These are phyloP conservation scores for Plebejus anna DNA, from an alignment of 2,888 invertebrate genomes.

Conservation along the genomic window DNA sequence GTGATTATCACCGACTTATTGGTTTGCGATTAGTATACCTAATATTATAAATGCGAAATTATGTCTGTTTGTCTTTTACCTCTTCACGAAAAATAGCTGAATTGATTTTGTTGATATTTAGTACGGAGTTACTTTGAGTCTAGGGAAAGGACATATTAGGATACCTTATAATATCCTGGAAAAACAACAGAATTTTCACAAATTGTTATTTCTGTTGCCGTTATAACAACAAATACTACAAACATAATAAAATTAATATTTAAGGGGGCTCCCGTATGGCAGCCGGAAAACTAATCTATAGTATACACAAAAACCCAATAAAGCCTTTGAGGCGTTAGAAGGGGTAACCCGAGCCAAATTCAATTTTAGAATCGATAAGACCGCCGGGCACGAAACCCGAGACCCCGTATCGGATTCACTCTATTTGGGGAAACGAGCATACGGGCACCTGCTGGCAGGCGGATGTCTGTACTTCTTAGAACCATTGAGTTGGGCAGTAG, in stretches of 20 bases:
- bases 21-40: not conserved
- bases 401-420: slow-evolving; percentile 14
- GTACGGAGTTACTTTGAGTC: no score
- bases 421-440: slow-evolving; percentile 22
- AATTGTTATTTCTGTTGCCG: no score
- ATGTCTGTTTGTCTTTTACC: not conserved
- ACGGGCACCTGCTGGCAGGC: slow-evolving; percentile 12
- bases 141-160: no score
- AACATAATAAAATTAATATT: no score
- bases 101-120: not conserved
- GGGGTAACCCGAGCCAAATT: slow-evolving; percentile 21
- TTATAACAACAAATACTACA: no score
- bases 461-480: not conserved
- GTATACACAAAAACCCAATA: not conserved
- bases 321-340: slow-evolving; percentile 11
- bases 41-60: not conserved
- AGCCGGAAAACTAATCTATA: not conserved
- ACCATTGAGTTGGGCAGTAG: not conserved
- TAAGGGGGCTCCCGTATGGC: no score
- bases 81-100: not conserved
- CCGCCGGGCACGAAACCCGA: slow-evolving; percentile 20
- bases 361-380: slow-evolving; percentile 26
- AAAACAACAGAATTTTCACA: no score
- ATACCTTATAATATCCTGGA: no score
- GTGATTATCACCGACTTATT: not conserved